These are phyloP conservation scores for Orgyia antiqua DNA, from an alignment of 2,888 invertebrate species.

Conservation along the genomic window DNA sequence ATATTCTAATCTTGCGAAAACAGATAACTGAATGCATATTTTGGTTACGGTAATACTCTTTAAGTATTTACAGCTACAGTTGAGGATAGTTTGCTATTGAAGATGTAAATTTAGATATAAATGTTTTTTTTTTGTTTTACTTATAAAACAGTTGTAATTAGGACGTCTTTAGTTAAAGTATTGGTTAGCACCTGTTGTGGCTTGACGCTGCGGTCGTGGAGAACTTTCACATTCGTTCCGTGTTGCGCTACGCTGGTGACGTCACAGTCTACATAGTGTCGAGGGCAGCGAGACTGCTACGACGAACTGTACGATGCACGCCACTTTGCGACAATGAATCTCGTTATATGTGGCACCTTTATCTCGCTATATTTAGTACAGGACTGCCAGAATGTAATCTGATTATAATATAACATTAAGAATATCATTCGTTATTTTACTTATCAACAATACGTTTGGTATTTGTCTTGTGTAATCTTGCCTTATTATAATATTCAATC, in stretches of 20 bases:
- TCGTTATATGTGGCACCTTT: constrained; percentile 19
- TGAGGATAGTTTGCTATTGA: constrained; percentile 18
- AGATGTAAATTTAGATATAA: neutral
- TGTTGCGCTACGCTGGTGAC: constrained; percentile 62
- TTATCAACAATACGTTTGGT: no score
- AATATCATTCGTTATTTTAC: no score
- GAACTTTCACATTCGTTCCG: constrained; percentile 74
- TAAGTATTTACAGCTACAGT: no score
- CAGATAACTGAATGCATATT: constrained; percentile 25
- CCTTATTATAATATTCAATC: no score
- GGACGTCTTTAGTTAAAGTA: constrained; percentile 39
- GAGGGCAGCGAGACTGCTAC: constrained; percentile 28
- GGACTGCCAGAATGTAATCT: no score
- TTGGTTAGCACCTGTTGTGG: constrained; percentile 58
- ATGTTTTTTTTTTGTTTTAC: neutral
- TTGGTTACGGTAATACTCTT: constrained; percentile 31
- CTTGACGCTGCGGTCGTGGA: constrained; percentile 48
- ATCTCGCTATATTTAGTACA: constrained; percentile 19
- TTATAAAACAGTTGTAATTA: constrained; percentile 25
- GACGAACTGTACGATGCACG: constrained; percentile 7
- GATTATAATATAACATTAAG: no score
- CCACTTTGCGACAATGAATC: no score
- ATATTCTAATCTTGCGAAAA: constrained; percentile 38
- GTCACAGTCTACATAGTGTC: constrained; percentile 43
- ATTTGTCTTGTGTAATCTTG: no score